A percentile compares a stretch with the other conserved stretches of the same genome.
Conservation (phyloP, 1,140 invertebrate species). For the Acarapis woodi region DNA sequence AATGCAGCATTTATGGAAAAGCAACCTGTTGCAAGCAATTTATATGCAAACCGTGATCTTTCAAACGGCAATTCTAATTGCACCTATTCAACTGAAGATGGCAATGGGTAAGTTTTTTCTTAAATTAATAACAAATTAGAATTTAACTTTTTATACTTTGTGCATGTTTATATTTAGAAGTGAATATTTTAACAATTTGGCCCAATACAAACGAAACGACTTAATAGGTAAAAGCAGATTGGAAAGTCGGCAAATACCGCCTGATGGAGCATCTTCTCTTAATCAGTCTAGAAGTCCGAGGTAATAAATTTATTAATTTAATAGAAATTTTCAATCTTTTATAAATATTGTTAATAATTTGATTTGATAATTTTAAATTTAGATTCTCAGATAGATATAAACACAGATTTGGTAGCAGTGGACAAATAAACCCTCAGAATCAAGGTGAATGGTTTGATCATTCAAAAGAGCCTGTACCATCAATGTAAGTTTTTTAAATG, state of each 20-base stretch:
- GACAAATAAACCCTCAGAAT: conserved; percentile 9
- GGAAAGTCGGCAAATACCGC: conserved; percentile 11
- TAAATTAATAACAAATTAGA: neutral
- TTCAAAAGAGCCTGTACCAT: too few relatives aligned
- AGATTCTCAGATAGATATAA: conserved; percentile 6
- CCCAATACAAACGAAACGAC: conserved; percentile 8
- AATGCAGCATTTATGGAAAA: conserved; percentile 15
- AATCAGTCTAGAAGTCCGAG: conserved; percentile 12
- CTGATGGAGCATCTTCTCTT: conserved; percentile 13
- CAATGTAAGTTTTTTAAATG: neutral
- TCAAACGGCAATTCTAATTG: conserved; percentile 12
- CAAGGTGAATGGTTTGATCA: conserved; percentile 10
- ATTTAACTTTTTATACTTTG: neutral
- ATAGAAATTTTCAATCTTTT: too few relatives aligned
- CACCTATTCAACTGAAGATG: conserved; percentile 13
- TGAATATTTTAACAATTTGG: conserved; percentile 9
- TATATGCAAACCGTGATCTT: conserved; percentile 12
- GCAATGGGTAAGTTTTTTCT: conserved; percentile 6
- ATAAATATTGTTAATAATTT: too few relatives aligned
- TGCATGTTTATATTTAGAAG: neutral
- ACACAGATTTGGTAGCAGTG: neutral
- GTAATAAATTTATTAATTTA: too few relatives aligned
- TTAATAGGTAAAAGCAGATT: conserved; percentile 1
- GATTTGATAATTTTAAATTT: too few relatives aligned
- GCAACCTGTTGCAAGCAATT: conserved; percentile 11